A percentile compares a stretch with the other conserved stretches of the same genome.
These are phyloP conservation scores for Brachyistius frenatus DNA, from an alignment of 2,113 vertebrate genomes.

Conservation along the genomic window DNA sequence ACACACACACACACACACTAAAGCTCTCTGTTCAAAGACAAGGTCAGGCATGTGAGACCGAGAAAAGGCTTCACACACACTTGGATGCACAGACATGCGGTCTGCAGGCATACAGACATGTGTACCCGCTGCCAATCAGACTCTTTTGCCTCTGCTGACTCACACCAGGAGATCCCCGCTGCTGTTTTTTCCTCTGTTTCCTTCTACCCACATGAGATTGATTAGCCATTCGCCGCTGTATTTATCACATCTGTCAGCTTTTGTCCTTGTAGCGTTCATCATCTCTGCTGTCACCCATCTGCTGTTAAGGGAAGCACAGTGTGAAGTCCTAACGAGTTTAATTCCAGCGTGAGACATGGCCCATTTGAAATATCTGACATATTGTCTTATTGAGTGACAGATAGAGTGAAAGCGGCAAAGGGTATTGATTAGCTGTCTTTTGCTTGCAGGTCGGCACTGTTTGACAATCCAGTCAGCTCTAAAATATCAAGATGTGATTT, in stretches of 20 bases:
- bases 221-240: constrained; percentile 70
- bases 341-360: constrained; percentile 43
- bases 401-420: constrained; percentile 37
- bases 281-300: constrained; percentile 68
- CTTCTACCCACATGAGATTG: constrained; percentile 65
- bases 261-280: constrained; percentile 65
- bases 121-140: constrained; percentile 51
- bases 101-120: constrained; percentile 6
- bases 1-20: constrained; percentile 15
- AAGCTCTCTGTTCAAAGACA: constrained; percentile 39
- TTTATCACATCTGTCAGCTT: constrained; percentile 76
- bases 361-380: constrained; percentile 48
- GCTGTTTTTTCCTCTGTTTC: constrained; percentile 55
- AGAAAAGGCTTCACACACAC: constrained; percentile 38
- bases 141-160: constrained; percentile 55
- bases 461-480: constrained; percentile 28
- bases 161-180: constrained; percentile 62
- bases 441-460: constrained; percentile 19
- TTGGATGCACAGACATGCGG: constrained; percentile 18
- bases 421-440: constrained; percentile 59
- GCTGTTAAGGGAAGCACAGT: constrained; percentile 40
- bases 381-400: constrained; percentile 51
- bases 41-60: constrained; percentile 29
- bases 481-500: constrained; percentile 38
- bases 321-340: constrained; percentile 51